A percentile compares a stretch with the other conserved stretches of the same genome.
Evolutionary conservation across 2,113 vertebrate genomes (phyloP).

Genomic region (Colistium nudipinnis): DNA sequence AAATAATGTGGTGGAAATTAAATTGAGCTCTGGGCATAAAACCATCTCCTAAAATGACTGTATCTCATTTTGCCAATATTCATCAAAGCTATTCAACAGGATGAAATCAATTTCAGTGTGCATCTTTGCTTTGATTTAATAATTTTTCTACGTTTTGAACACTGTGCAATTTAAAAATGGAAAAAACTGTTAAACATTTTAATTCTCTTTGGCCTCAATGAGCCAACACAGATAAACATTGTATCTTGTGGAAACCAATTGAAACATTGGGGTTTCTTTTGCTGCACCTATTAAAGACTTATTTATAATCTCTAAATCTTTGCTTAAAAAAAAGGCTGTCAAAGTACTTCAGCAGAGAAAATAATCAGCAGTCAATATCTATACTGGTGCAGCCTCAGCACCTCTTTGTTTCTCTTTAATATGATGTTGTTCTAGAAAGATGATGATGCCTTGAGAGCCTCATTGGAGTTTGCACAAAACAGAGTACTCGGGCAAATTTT

Average conservation of each 20-base stretch:
- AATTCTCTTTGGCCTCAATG: not conserved
- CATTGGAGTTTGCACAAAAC: constrained; percentile 24
- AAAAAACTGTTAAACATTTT: constrained; percentile 41
- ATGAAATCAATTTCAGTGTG: constrained; percentile 25
- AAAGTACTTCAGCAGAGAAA: constrained; percentile 28
- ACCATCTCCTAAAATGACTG: constrained; percentile 38
- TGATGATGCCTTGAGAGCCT: constrained; percentile 17
- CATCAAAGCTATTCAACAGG: constrained; percentile 46
- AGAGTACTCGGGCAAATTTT: constrained; percentile 12
- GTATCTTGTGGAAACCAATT: constrained; percentile 10
- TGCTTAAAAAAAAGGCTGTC: constrained; percentile 25
- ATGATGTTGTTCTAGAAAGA: constrained; percentile 23
- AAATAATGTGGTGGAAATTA: constrained; percentile 28
- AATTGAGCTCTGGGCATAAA: constrained; percentile 47
- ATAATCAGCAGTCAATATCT: constrained; percentile 35
- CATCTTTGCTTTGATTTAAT: constrained; percentile 9
- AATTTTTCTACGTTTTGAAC: constrained; percentile 30
- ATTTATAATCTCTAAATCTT: constrained; percentile 41
- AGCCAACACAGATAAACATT: constrained; percentile 8
- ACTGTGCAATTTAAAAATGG: constrained; percentile 29
- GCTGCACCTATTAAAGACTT: constrained; percentile 34
- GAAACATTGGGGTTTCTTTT: constrained; percentile 35
- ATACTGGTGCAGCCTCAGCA: constrained; percentile 22
- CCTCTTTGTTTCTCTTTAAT: constrained; percentile 34
- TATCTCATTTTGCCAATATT: constrained; percentile 33